Percentiles rank a stretch among this genome's conserved stretches.
phyloP scores from a whole-genome alignment of 2,797 vertebrate genomes.

The Darevskia nairensis region DNA sequence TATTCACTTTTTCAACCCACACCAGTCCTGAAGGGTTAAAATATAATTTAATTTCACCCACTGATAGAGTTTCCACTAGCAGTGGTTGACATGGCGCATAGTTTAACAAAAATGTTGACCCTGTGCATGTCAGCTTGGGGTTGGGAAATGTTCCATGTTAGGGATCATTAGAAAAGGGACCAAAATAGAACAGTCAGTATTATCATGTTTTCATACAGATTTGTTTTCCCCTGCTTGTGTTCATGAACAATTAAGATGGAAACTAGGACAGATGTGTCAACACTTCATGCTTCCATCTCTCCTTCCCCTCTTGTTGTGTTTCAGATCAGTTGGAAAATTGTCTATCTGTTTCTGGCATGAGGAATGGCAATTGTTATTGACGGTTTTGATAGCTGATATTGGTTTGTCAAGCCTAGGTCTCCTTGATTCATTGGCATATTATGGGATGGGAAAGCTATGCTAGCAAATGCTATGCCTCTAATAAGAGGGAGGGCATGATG shows the following conservation, averaged over 20 bases:
- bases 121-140: too few species aligned
- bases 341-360: constrained; percentile 53
- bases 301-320: constrained; percentile 51
- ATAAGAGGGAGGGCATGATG: constrained; percentile 23
- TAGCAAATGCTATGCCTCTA: constrained; percentile 3
- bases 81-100: too few species aligned
- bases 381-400: constrained; percentile 36
- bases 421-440: constrained; percentile 52
- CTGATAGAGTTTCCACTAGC: too few species aligned
- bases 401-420: constrained; percentile 49
- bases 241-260: constrained; percentile 57
- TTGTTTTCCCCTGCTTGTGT: not conserved
- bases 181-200: too few species aligned
- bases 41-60: too few species aligned
- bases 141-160: too few species aligned
- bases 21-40: too few species aligned
- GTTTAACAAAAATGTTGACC: too few species aligned
- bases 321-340: constrained; percentile 67
- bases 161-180: too few species aligned
- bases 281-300: constrained; percentile 37
- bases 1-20: too few species aligned
- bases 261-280: constrained; percentile 51
- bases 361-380: constrained; percentile 60
- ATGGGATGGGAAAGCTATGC: constrained; percentile 54
- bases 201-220: too few species aligned